Percentiles rank a stretch among this genome's conserved stretches.
Evolutionary conservation across 1,140 invertebrate genomes (phyloP).

Genomic region (Drosophila mojavensis): DNA sequence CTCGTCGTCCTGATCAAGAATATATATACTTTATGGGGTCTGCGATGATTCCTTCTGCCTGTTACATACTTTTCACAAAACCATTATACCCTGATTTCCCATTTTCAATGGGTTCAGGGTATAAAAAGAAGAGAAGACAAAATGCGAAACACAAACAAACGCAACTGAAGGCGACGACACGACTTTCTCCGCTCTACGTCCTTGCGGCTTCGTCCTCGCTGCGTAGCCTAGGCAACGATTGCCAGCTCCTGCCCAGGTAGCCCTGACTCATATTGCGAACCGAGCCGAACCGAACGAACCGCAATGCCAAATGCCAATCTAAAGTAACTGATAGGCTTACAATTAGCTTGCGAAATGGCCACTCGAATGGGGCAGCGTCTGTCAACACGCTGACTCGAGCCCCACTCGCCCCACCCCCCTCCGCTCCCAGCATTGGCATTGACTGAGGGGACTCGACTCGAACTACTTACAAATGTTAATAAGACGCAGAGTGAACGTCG

Average conservation of each 20-base stretch:
- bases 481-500: constrained; percentile 17
- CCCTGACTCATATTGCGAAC: not conserved
- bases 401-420: too few species aligned
- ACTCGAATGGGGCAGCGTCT: constrained; percentile 40
- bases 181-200: not conserved
- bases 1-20: too few species aligned
- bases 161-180: not conserved
- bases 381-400: constrained; percentile 13
- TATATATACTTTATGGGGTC: too few species aligned
- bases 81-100: too few species aligned
- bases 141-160: not conserved
- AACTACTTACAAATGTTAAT: constrained; percentile 57
- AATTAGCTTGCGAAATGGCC: constrained; percentile 27
- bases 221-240: constrained; percentile 19
- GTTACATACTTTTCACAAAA: too few species aligned
- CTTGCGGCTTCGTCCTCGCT: not conserved
- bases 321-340: constrained; percentile 40
- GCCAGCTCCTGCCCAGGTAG: not conserved
- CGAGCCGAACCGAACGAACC: not conserved
- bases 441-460: constrained; percentile 28
- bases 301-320: constrained; percentile 15
- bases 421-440: constrained; percentile 48
- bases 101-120: too few species aligned
- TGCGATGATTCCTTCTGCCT: too few species aligned
- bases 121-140: not conserved